These are phyloP conservation scores for Danionella cerebrum DNA, from an alignment of 2,113 vertebrate species.

Conservation along the genomic window DNA sequence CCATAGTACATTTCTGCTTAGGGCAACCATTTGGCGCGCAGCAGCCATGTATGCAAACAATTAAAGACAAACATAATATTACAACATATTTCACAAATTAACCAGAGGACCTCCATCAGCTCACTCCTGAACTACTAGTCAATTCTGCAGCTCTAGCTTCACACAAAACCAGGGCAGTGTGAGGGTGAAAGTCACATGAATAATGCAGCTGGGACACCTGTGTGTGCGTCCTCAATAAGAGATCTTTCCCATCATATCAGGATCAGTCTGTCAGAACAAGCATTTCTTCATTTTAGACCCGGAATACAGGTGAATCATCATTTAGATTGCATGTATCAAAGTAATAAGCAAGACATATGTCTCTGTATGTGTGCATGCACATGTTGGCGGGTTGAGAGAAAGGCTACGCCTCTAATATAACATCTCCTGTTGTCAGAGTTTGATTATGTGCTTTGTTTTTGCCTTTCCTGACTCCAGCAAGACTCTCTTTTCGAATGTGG, in stretches of 20 bases:
- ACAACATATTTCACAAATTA: constrained; percentile 21
- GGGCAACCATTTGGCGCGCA: no score
- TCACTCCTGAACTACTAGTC: constrained; percentile 22
- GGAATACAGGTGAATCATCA: constrained; percentile 50
- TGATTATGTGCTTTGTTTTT: constrained; percentile 9
- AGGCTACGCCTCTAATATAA: constrained; percentile 1
- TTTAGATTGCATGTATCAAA: constrained; percentile 28
- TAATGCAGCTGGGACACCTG: constrained; percentile 58
- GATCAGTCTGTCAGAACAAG: constrained; percentile 51
- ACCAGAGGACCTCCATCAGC: background rate
- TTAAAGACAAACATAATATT: no score
- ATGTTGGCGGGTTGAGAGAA: constrained; percentile 2
- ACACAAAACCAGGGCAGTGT: constrained; percentile 48
- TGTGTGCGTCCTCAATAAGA: constrained; percentile 54
- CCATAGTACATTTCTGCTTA: no score
- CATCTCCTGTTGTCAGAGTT: constrained; percentile 1
- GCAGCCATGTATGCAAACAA: no score
- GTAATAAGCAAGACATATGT: constrained; percentile 19
- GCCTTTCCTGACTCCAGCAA: background rate
- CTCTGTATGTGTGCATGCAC: background rate
- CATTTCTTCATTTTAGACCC: constrained; percentile 39
- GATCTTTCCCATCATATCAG: constrained; percentile 59
- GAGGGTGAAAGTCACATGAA: constrained; percentile 53
- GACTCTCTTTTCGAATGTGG: background rate
- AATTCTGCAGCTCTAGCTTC: constrained; percentile 28